phyloP scores from a whole-genome alignment of 1,140 invertebrate genomes.

The Papilio dardanus region DNA sequence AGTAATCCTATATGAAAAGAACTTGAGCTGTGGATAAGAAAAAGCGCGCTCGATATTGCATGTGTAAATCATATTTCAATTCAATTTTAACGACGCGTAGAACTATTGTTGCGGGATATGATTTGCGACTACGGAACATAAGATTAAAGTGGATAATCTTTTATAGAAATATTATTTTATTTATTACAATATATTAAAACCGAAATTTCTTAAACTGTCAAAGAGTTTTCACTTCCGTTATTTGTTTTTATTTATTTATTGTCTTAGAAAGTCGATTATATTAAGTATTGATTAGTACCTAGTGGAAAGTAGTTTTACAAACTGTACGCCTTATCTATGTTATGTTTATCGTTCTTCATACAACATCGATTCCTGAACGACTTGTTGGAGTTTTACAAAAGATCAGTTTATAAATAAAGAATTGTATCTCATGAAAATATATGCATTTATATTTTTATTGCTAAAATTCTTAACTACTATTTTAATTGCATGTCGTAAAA shows the following conservation, averaged over 20 bases:
- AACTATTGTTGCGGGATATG: constrained; percentile 36
- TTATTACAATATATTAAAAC: neutral
- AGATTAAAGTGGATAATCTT: constrained; percentile 19
- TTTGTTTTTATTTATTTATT: no score
- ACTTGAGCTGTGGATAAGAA: constrained; percentile 18
- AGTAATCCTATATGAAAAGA: constrained; percentile 10
- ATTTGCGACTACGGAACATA: constrained; percentile 20
- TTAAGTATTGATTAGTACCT: no score
- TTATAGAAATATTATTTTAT: neutral
- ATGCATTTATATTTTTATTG: neutral
- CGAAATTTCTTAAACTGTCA: neutral
- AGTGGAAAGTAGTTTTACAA: neutral
- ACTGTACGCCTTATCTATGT: neutral
- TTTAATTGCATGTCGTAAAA: no score
- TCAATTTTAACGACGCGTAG: constrained; percentile 37
- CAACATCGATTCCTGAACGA: neutral
- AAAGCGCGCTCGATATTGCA: constrained; percentile 27
- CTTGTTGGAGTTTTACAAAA: constrained; percentile 7
- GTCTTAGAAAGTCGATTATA: no score
- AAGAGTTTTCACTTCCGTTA: neutral
- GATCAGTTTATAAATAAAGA: neutral
- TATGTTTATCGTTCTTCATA: neutral
- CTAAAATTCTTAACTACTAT: neutral
- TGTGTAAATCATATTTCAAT: constrained; percentile 36
- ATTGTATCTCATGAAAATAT: neutral